Evolutionary conservation across 2,113 vertebrate species (phyloP).

Genomic region (Odocoileus hemionus): DNA sequence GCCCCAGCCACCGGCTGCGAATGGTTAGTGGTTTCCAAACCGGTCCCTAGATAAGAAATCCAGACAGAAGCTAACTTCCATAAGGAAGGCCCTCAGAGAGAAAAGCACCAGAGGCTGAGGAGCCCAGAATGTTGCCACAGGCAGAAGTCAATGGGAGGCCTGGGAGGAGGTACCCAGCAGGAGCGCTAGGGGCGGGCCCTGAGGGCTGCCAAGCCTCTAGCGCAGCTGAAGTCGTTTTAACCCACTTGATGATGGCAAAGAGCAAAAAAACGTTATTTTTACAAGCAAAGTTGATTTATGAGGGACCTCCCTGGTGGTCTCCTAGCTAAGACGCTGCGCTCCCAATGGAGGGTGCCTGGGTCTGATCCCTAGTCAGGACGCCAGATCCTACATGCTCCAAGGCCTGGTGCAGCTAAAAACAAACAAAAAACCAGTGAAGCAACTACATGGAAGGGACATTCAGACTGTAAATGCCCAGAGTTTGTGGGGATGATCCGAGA

Average conservation of each 20-base stretch:
- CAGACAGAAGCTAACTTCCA: neutral
- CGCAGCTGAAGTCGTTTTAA: neutral
- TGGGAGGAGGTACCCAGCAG: neutral
- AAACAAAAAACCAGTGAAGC: neutral
- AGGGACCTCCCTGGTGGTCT: neutral
- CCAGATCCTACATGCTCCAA: neutral
- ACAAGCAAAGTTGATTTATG: neutral
- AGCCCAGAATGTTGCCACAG: neutral
- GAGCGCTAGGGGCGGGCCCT: fast-evolving
- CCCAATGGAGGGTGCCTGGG: neutral
- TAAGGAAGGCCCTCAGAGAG: neutral
- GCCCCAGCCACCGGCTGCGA: neutral
- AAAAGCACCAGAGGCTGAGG: neutral
- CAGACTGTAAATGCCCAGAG: neutral
- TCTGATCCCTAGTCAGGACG: neutral
- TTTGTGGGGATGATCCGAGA: neutral
- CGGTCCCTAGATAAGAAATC: neutral
- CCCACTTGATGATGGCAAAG: neutral
- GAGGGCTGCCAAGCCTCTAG: neutral
- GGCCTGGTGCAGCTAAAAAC: neutral
- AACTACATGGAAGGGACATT: neutral
- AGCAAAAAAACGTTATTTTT: neutral
- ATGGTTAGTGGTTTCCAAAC: neutral
- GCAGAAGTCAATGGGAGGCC: neutral
- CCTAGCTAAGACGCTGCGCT: neutral